phyloP scores from a whole-genome alignment of 2,797 vertebrate genomes.

The Selene dorsalis region DNA sequence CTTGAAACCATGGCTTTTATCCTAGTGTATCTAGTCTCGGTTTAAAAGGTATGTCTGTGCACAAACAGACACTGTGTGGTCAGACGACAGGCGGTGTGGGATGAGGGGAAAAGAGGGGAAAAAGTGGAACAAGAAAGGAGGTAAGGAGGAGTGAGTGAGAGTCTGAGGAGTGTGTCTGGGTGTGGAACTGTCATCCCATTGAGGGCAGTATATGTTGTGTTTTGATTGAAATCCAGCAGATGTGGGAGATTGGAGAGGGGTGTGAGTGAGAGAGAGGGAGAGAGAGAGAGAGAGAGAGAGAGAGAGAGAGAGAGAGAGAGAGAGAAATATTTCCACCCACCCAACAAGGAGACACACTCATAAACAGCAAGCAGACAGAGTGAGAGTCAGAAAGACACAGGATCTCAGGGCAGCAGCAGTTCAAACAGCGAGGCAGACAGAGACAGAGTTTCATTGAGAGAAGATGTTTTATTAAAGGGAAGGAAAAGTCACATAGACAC shows the following conservation, averaged over 20 bases:
- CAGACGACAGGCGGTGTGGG: slow-evolving; percentile 65
- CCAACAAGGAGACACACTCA: slow-evolving; percentile 84
- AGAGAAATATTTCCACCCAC: slow-evolving; percentile 86
- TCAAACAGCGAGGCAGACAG: slow-evolving; percentile 64
- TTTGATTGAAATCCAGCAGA: slow-evolving; percentile 83
- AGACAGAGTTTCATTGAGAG: slow-evolving; percentile 72
- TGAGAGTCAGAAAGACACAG: slow-evolving; percentile 77
- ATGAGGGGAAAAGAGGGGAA: slow-evolving; percentile 59
- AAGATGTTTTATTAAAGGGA: slow-evolving; percentile 73
- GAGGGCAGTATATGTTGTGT: slow-evolving; percentile 81
- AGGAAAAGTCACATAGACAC: slow-evolving; percentile 62
- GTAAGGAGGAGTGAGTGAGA: slow-evolving; percentile 68
- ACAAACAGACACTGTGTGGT: slow-evolving; percentile 75
- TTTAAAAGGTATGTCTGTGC: slow-evolving; percentile 66
- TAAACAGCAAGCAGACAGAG: slow-evolving; percentile 82
- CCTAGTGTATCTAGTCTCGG: slow-evolving; percentile 44
- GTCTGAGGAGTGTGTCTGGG: slow-evolving; percentile 77
- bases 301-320: slow-evolving; percentile 69
- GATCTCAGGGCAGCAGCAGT: slow-evolving; percentile 75
- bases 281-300: slow-evolving; percentile 60
- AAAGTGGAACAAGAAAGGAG: slow-evolving; percentile 43
- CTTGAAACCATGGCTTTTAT: slow-evolving; percentile 45
- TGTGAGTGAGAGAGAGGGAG: slow-evolving; percentile 70
- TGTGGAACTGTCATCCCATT: slow-evolving; percentile 79
- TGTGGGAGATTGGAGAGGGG: slow-evolving; percentile 76